Evolutionary conservation across 2,888 invertebrate genomes (phyloP), one percentile per base, ranked within the genome.

Genomic region (Nephrotoma appendiculata): DNA sequence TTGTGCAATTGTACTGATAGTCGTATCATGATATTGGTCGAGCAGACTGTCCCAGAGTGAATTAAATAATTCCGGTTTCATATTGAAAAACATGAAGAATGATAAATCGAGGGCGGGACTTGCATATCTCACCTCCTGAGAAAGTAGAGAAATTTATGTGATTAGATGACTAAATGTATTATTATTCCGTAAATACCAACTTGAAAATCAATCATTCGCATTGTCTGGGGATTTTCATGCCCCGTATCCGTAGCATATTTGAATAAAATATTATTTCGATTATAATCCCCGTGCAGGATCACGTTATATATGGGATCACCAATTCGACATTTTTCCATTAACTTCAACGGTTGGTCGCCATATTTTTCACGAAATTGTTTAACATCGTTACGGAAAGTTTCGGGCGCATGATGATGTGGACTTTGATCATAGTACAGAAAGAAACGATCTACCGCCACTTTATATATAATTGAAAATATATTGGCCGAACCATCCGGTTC

Each of bases 251-350:
- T 42, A 0, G 85, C 15, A 87, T 90, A 90, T 44, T 89, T 89
- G 86, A 91, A 91, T 45, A 91, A 88, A 3, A 92, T 91, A 88
- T 91, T 91, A 88, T 92, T 91, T 5, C 92, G 89, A 89, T 91
- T 91, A 87, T 89, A 91, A 86, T 91, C 91, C 11, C 91, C 91
- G 87, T 91, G 91, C 7, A 90, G 88, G 41, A 91, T 90, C 0
- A 90, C 90, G 5, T 89, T 89, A 88, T 91, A 91, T 5, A 88
- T 85, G 7, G 87, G 87, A 87, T 91, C 91, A 43, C 88, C 87
- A 71, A 89, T 86, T 86, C 90, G 89, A 86, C 91, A 88, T 5
- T 87, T 88, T 87, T 91, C 91, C 87, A 91, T 71, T 6, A 92
- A 87, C 7, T 88, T 86, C 7, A 89, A 88, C 2, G 92, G 91